These are phyloP conservation scores for Erethizon dorsatum DNA, from an alignment of 2,797 vertebrate genomes.

Conservation along the genomic window DNA sequence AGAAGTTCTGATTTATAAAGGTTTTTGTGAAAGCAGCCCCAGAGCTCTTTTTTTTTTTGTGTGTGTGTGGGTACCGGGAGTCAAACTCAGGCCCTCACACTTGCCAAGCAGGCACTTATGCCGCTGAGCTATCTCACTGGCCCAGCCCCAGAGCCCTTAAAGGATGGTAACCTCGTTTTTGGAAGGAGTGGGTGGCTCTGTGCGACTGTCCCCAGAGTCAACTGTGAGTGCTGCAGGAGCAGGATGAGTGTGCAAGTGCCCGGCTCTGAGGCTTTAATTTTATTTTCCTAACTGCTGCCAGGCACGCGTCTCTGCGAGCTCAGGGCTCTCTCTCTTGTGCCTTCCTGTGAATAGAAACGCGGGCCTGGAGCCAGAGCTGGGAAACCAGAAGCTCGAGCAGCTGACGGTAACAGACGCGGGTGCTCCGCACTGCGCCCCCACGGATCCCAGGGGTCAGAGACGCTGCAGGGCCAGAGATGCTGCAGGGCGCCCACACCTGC, in stretches of 20 bases:
- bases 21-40: neutral
- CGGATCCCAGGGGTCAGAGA: neutral
- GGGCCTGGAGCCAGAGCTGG: neutral
- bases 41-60: neutral
- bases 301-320: neutral
- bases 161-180: neutral
- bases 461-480: too few relatives aligned
- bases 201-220: neutral
- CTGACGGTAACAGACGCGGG: neutral
- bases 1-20: neutral
- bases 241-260: neutral
- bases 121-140: too few relatives aligned
- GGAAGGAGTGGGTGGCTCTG: neutral
- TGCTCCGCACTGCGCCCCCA: neutral
- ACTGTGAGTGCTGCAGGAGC: neutral
- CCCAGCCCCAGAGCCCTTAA: neutral
- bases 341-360: neutral
- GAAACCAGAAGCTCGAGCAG: neutral
- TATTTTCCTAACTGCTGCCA: neutral
- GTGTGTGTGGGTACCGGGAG: too few relatives aligned
- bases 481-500: neutral
- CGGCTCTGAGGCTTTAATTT: rapidly evolving
- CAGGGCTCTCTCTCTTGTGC: neutral
- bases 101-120: too few relatives aligned
- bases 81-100: too few relatives aligned